These are phyloP conservation scores for Apoda limacodes DNA, from an alignment of 2,888 invertebrate genomes.

Conservation along the genomic window DNA sequence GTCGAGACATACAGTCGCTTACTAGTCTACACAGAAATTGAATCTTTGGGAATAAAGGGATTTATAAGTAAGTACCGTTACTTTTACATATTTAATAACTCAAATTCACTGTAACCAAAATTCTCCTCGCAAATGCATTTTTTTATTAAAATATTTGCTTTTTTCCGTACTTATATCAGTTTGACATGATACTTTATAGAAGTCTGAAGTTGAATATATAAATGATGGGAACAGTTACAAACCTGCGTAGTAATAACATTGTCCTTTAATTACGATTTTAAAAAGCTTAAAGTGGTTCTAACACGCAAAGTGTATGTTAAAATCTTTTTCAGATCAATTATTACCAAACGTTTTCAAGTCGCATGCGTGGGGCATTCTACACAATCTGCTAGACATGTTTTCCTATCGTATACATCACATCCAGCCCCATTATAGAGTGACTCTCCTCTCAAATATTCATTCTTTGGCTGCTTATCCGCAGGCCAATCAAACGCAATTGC, in stretches of 20 bases:
- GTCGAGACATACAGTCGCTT: conserved; percentile 95
- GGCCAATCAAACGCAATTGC: conserved; percentile 94
- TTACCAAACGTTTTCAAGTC: conserved; percentile 92
- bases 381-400: conserved; percentile 96
- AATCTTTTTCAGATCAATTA: conserved; percentile 75
- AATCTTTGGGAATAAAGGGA: conserved; percentile 95
- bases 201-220: no score
- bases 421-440: conserved; percentile 94
- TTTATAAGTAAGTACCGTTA: conserved; percentile 80
- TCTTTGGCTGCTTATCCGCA: conserved; percentile 92
- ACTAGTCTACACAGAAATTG: conserved; percentile 95
- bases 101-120: no score
- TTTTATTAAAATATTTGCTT: no score
- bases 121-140: no score
- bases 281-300: no score
- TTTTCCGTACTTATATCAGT: no score
- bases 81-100: no score
- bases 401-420: conserved; percentile 96
- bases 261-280: no score
- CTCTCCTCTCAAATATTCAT: conserved; percentile 91
- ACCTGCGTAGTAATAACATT: no score
- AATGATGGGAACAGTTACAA: no score
- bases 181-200: conserved; percentile 4
- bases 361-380: conserved; percentile 96
- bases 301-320: no score